Evolutionary conservation across 1,140 invertebrate genomes (phyloP).

Genomic region (Radopholus similis): DNA sequence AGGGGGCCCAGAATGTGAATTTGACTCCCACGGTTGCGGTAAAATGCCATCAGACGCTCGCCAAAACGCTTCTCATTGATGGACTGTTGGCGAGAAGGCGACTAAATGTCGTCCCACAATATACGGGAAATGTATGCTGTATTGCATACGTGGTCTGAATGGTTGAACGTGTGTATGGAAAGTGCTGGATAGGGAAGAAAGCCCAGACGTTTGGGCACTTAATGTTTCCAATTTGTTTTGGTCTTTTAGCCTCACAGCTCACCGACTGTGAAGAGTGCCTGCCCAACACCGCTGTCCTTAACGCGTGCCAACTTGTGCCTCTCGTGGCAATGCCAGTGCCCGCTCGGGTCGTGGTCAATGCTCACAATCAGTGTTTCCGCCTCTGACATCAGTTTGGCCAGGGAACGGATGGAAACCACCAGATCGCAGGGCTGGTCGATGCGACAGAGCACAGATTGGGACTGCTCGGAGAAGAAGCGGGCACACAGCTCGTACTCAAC

Average conservation of each 20-base stretch:
- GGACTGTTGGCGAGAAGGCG: slow-evolving; percentile 5
- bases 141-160: slow-evolving; percentile 21
- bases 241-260: neutral
- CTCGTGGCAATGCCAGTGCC: neutral
- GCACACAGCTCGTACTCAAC: slow-evolving; percentile 53
- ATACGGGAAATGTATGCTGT: slow-evolving; percentile 12
- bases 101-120: slow-evolving; percentile 1
- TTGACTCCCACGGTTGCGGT: slow-evolving; percentile 50
- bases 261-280: slow-evolving; percentile 43
- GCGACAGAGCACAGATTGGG: slow-evolving; percentile 51
- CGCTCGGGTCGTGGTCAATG: slow-evolving; percentile 34
- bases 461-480: slow-evolving; percentile 51
- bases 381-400: slow-evolving; percentile 21
- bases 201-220: slow-evolving; percentile 47
- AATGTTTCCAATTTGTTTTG: neutral
- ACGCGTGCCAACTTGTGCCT: slow-evolving; percentile 35
- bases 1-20: slow-evolving; percentile 49
- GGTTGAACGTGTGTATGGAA: slow-evolving; percentile 39
- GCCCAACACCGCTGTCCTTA: slow-evolving; percentile 55
- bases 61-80: slow-evolving; percentile 35
- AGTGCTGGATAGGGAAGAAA: slow-evolving; percentile 54
- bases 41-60: slow-evolving; percentile 39
- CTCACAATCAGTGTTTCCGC: slow-evolving; percentile 44
- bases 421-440: slow-evolving; percentile 47
- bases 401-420: slow-evolving; percentile 51